Base-by-base conservation (phyloP, 1,140 invertebrate species). In the Cephus cinctus region DNA sequence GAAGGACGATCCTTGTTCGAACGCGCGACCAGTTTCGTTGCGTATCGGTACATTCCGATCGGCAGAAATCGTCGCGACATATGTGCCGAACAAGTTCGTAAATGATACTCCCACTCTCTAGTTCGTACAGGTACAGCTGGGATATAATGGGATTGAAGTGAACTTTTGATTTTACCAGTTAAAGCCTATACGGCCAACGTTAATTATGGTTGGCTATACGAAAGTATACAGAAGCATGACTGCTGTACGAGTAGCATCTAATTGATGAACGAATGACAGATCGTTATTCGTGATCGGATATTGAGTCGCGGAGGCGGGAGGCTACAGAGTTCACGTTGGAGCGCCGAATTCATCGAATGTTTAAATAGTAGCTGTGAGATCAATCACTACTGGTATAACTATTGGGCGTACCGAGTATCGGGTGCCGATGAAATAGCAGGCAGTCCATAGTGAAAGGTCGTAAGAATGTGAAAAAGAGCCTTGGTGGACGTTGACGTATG, bases 41-140 rank as follows among this genome's bases (percentile, higher is more conserved):
- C 49, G 47, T 61, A 64, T 65, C 61, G 61, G n/a, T 49, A 53
- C 62, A 57, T 65, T 65, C 61, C 61, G 22, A 61, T 63, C 63
- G 57, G 47, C 44, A 30, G 14, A 38, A 56, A 50, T 41, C 39
- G 27, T 48, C 19, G 40, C 36, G 43, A 57, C 49, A 57, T 54
- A 63, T 60, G 34, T 51, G 35, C 49, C 51, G 44, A 54, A 61
- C 50, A 41, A 50, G 54, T 57, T 57, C 31, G 51, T 49, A 45
- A 54, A 50, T 27, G 52, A n/a, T n/a, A n/a, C 23, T 11, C 32
- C 12, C 43, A 39, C 30, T 22, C 43, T 42, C 39, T 19, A 19
- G 45, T 49, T 46, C n/a, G n/a, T n/a, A n/a, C n/a, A n/a, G n/a
- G n/a, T n/a, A n/a, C n/a, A n/a, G n/a, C n/a, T n/a, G n/a, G n/a